Percentiles rank a stretch among this genome's conserved stretches.
Evolutionary conservation across 2,113 vertebrate species (phyloP).

Genomic region (Brachionichthys hirsutus): DNA sequence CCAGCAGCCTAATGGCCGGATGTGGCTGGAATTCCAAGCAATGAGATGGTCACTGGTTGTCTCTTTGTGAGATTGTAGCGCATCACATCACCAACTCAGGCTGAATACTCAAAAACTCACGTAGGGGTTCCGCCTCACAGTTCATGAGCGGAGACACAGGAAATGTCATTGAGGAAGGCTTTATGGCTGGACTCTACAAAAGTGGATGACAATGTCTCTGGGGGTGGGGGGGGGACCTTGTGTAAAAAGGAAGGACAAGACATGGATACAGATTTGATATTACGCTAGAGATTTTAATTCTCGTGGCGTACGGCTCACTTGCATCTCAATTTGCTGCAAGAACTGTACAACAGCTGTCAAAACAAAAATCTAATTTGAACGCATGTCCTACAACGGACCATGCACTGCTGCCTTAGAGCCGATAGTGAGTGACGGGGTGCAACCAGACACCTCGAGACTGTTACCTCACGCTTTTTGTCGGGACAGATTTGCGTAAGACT

Average conservation of each 20-base stretch:
- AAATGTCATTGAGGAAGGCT: slow-evolving; percentile 26
- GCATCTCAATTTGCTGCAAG: slow-evolving; percentile 41
- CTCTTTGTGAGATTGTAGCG: slow-evolving; percentile 64
- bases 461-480: slow-evolving; percentile 66
- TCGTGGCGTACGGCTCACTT: slow-evolving; percentile 19
- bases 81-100: slow-evolving; percentile 45
- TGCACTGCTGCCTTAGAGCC: slow-evolving; percentile 31
- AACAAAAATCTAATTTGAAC: slow-evolving; percentile 41
- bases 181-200: slow-evolving; percentile 26
- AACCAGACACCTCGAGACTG: slow-evolving; percentile 47
- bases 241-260: slow-evolving; percentile 9
- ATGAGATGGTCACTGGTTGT: slow-evolving; percentile 38
- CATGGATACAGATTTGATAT: slow-evolving; percentile 32
- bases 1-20: slow-evolving; percentile 65
- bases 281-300: slow-evolving; percentile 40
- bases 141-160: slow-evolving; percentile 29
- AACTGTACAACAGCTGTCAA: slow-evolving; percentile 47
- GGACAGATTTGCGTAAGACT: slow-evolving; percentile 44
- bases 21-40: slow-evolving; percentile 66
- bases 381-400: slow-evolving; percentile 36
- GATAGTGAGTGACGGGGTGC: slow-evolving; percentile 38
- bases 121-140: slow-evolving; percentile 30
- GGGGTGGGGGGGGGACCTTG: background rate
- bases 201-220: slow-evolving; percentile 26
- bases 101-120: slow-evolving; percentile 63